Percentiles rank a stretch among this genome's conserved stretches.
Evolutionary conservation across 1,140 invertebrate species (phyloP).

Genomic region (Rhizoglyphus robini): DNA sequence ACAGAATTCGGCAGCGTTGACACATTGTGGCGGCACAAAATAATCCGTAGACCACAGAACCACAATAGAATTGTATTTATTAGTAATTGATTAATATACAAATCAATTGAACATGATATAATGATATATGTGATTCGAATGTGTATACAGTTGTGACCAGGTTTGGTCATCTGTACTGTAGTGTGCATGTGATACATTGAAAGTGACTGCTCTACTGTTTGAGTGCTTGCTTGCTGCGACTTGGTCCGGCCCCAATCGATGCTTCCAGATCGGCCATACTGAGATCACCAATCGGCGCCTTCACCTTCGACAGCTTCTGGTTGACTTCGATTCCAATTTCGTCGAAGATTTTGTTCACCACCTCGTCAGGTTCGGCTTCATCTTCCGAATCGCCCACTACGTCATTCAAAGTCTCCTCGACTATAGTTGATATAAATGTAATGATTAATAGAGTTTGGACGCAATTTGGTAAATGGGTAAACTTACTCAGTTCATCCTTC

Average conservation of each 20-base stretch:
- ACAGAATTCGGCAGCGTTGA: too few species aligned
- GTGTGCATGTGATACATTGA: too few species aligned
- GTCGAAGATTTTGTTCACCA: constrained; percentile 76
- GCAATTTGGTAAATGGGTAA: constrained; percentile 7
- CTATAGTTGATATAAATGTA: constrained; percentile 45
- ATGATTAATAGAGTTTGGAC: not conserved
- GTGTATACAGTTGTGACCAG: too few species aligned
- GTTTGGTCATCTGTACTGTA: too few species aligned
- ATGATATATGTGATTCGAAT: too few species aligned
- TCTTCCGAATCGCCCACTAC: constrained; percentile 75
- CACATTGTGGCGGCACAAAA: too few species aligned
- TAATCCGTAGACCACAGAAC: too few species aligned
- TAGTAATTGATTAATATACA: too few species aligned
- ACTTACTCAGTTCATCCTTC: constrained; percentile 84
- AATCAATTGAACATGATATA: too few species aligned
- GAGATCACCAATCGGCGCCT: not conserved
- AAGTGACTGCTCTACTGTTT: too few species aligned
- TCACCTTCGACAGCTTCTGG: constrained; percentile 42
- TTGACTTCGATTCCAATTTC: constrained; percentile 90
- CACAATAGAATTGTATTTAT: too few species aligned
- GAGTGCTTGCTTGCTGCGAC: too few species aligned
- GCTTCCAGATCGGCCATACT: not conserved
- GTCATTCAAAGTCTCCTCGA: constrained; percentile 78
- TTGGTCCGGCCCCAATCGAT: not conserved
- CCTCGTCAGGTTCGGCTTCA: constrained; percentile 70